These are phyloP conservation scores for Leucopsar rothschildi DNA, from an alignment of 2,113 vertebrate genomes.

Conservation along the genomic window DNA sequence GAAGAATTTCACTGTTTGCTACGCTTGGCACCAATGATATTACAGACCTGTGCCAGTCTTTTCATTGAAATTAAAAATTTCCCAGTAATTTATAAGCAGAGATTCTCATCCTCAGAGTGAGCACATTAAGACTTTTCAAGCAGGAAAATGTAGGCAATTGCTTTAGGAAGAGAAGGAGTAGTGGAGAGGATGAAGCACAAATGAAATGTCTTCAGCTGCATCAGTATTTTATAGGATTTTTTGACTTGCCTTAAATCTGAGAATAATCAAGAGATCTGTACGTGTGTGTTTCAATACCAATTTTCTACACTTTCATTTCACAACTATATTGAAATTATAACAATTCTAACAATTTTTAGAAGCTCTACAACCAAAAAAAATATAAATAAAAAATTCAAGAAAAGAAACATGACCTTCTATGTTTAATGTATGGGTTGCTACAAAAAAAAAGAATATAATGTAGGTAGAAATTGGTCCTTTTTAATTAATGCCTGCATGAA, in stretches of 20 bases:
- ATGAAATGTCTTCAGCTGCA: background rate
- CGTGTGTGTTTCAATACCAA: accelerated
- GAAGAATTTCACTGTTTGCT: background rate
- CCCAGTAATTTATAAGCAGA: background rate
- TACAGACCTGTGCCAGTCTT: background rate
- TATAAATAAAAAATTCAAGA: no score
- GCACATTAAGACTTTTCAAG: background rate
- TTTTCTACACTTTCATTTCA: background rate
- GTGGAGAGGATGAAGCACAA: background rate
- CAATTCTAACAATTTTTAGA: background rate
- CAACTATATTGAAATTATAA: background rate
- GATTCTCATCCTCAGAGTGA: background rate
- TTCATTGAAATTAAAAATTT: background rate
- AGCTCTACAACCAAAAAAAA: accelerated
- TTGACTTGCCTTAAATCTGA: background rate
- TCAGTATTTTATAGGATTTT: background rate
- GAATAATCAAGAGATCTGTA: background rate
- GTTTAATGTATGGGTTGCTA: background rate
- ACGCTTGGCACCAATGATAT: background rate
- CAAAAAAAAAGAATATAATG: no score
- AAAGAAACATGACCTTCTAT: background rate
- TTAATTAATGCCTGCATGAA: background rate
- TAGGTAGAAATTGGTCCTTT: background rate
- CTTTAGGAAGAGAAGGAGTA: background rate
- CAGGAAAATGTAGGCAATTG: background rate